Evolutionary conservation across 2,888 invertebrate species (phyloP).

Genomic region (Sphecodes monilicornis): DNA sequence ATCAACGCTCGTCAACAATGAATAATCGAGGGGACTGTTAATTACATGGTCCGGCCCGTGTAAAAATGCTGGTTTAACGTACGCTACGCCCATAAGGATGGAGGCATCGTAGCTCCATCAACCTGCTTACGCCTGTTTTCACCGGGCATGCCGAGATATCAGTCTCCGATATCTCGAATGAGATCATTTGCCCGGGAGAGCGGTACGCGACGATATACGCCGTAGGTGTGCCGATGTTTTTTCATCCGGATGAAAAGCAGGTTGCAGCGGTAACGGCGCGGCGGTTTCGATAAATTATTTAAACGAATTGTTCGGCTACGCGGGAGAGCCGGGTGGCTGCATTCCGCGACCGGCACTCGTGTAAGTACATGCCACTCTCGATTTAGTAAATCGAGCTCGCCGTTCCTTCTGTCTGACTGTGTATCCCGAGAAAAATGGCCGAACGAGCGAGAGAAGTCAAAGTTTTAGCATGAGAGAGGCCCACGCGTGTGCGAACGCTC

Average conservation of each 20-base stretch:
- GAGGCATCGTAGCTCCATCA: constrained; percentile 13
- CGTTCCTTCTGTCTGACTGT: not conserved
- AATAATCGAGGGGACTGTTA: constrained; percentile 1
- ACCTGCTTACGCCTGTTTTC: constrained; percentile 37
- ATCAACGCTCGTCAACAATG: not conserved
- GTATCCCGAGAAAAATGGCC: not conserved
- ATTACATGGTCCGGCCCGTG: not conserved
- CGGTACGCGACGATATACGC: constrained; percentile 1
- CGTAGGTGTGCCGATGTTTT: constrained; percentile 43
- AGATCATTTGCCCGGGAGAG: constrained; percentile 43
- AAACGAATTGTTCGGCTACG: constrained; percentile 34
- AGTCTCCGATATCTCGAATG: constrained; percentile 45
- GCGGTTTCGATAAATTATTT: constrained; percentile 45
- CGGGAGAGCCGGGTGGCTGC: not conserved
- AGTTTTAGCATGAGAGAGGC: constrained; percentile 38
- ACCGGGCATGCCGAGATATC: constrained; percentile 29
- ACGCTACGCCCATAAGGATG: not conserved
- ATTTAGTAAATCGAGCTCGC: constrained; percentile 23
- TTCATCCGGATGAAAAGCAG: constrained; percentile 34
- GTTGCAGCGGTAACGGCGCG: constrained; percentile 26
- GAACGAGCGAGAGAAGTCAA: constrained; percentile 8
- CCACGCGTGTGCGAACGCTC: constrained; percentile 42
- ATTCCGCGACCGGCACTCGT: not conserved
- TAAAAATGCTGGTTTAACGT: constrained; percentile 9
- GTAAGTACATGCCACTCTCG: constrained; percentile 1